phyloP scores from a whole-genome alignment of 2,113 vertebrate genomes.

The Pristiophorus japonicus region DNA sequence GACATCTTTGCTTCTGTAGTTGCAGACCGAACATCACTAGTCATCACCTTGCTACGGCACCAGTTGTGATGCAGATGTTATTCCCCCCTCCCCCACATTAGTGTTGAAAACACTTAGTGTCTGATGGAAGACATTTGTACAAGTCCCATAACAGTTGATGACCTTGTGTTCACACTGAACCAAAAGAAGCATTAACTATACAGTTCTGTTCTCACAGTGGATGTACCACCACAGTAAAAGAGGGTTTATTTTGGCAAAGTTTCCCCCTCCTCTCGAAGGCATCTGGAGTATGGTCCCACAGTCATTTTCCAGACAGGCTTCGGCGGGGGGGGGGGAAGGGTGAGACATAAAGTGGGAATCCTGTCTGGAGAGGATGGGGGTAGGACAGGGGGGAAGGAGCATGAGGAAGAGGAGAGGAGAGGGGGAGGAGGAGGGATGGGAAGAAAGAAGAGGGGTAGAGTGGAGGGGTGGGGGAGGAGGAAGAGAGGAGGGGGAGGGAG shows the following conservation, averaged over 20 bases:
- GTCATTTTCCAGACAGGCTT: background rate
- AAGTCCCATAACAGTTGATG: background rate
- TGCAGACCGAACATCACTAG: background rate
- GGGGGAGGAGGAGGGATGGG: no score
- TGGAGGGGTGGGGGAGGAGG: no score
- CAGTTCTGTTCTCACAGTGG: no score
- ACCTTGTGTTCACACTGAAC: background rate
- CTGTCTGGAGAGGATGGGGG: no score
- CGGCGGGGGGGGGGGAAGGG: background rate
- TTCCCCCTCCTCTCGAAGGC: background rate
- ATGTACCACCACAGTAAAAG: background rate
- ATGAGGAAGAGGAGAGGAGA: no score
- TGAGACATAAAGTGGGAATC: no score
- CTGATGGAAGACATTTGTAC: background rate
- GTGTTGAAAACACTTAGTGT: background rate
- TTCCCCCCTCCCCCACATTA: no score
- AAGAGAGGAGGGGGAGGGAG: no score
- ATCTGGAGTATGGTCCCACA: background rate
- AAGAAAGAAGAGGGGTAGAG: no score
- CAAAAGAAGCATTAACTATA: background rate
- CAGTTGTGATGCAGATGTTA: background rate
- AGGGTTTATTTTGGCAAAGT: background rate
- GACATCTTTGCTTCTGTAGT: background rate
- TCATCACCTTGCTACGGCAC: background rate
- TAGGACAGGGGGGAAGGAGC: no score